Evolutionary conservation across 2,113 vertebrate species (phyloP).

Genomic region (Hylia prasina): DNA sequence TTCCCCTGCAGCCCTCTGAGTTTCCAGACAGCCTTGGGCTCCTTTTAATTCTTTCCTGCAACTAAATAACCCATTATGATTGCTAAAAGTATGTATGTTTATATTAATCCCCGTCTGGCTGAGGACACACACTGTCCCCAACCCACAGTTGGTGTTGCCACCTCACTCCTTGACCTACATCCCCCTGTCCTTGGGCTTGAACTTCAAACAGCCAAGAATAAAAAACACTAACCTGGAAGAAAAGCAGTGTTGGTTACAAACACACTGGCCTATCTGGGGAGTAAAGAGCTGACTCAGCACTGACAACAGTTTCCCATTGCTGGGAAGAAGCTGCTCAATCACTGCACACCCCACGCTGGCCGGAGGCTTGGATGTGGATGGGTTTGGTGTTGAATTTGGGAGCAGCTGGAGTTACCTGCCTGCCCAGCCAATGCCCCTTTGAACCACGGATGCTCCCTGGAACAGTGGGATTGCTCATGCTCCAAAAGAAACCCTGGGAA

Average conservation of each 20-base stretch:
- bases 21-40: background rate
- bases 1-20: background rate
- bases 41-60: background rate
- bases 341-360: rapidly evolving
- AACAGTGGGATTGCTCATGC: background rate
- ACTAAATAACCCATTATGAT: background rate
- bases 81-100: background rate
- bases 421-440: background rate
- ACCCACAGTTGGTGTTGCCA: rapidly evolving
- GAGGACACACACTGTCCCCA: background rate
- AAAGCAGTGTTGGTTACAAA: background rate
- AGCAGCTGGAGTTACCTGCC: background rate
- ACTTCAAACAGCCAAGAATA: background rate
- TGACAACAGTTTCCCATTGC: background rate
- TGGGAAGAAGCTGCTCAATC: background rate
- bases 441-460: background rate
- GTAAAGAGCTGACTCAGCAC: background rate
- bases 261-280: background rate
- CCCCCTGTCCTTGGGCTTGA: background rate
- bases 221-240: background rate
- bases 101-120: background rate
- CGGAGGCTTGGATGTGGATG: rapidly evolving
- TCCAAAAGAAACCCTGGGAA: background rate
- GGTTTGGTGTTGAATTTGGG: background rate
- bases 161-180: background rate